Evolutionary conservation across 2,888 invertebrate species (phyloP).

Genomic region (Tineola bisselliella): DNA sequence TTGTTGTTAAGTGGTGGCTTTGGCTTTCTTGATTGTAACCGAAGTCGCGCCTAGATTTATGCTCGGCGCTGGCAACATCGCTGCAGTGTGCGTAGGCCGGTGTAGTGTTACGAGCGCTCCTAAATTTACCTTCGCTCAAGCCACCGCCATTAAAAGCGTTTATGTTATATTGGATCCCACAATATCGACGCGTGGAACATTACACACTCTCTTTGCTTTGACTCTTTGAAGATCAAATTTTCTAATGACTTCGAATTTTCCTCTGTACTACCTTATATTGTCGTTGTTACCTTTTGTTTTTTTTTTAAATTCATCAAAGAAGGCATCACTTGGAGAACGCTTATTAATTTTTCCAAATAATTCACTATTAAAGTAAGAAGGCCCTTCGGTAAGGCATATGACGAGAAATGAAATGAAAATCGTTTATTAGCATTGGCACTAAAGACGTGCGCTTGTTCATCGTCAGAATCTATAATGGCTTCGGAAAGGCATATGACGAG

Average conservation of each 20-base stretch:
- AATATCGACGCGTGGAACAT: constrained; percentile 31
- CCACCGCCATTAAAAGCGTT: constrained; percentile 64
- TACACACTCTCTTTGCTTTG: constrained; percentile 3
- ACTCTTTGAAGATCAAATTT: constrained; percentile 10
- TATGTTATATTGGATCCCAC: constrained; percentile 59
- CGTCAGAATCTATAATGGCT: no score
- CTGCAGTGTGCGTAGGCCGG: constrained; percentile 39
- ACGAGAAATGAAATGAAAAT: no score
- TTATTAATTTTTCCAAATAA: no score
- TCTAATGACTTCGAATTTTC: background rate
- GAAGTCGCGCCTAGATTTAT: constrained; percentile 8
- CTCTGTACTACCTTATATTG: background rate
- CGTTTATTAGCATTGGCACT: no score
- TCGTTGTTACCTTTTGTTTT: background rate
- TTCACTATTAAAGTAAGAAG: no score
- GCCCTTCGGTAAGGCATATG: no score
- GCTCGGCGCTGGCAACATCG: constrained; percentile 29
- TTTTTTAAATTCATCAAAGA: no score
- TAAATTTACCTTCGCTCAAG: constrained; percentile 60
- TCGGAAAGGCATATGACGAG: no score
- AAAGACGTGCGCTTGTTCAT: no score
- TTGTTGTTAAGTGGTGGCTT: no score
- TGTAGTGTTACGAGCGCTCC: constrained; percentile 56
- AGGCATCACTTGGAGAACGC: no score
- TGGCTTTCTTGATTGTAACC: background rate